Evolutionary conservation across 2,797 vertebrate genomes (phyloP).

Genomic region (Botia almorhae): DNA sequence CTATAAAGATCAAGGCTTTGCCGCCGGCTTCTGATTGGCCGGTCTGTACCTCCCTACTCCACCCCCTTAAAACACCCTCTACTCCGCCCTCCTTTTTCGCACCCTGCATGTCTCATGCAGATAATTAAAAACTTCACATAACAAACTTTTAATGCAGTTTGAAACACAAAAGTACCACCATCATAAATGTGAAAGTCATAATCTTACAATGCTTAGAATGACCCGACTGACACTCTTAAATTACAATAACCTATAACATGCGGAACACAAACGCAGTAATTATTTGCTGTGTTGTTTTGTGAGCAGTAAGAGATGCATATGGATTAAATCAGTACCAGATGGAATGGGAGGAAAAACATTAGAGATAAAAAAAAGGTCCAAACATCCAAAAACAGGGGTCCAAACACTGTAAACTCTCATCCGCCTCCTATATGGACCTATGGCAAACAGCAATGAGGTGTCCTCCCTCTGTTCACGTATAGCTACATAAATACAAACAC

Average conservation of each 20-base stretch:
- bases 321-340: constrained; percentile 51
- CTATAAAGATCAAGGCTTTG: constrained; percentile 64
- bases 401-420: constrained; percentile 41
- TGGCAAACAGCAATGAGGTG: not conserved
- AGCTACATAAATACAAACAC: constrained; percentile 2
- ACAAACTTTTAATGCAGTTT: not conserved
- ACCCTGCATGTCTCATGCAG: not conserved
- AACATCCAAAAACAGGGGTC: not conserved
- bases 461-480: not conserved
- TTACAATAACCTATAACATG: not conserved
- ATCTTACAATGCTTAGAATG: not conserved
- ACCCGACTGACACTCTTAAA: not conserved
- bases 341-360: constrained; percentile 9
- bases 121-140: not conserved
- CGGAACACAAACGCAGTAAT: not conserved
- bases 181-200: not conserved
- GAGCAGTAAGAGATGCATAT: constrained; percentile 22
- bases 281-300: not conserved
- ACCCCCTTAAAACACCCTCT: constrained; percentile 49
- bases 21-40: constrained; percentile 69
- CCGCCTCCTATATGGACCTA: constrained; percentile 1
- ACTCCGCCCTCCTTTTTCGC: not conserved
- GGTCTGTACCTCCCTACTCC: constrained; percentile 73
- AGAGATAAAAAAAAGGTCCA: not conserved
- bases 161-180: not conserved